A percentile compares a stretch with the other conserved stretches of the same genome.
phyloP scores from a whole-genome alignment of 2,113 vertebrate species.

The Pleuronectes platessa region DNA sequence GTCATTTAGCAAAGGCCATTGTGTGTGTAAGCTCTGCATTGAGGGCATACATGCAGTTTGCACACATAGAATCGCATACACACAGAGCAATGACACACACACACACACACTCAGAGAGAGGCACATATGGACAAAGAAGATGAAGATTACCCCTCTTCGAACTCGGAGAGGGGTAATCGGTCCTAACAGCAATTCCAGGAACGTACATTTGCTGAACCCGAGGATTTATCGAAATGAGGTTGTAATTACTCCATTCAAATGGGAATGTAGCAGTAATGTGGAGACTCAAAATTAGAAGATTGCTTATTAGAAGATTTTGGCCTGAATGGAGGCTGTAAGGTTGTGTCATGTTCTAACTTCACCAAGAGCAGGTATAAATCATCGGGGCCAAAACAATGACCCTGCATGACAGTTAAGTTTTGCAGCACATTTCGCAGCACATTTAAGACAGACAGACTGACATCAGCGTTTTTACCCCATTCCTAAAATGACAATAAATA shows the following conservation, averaged over 20 bases:
- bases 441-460: too few relatives aligned
- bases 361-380: background rate
- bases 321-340: background rate
- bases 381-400: background rate
- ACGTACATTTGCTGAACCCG: background rate
- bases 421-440: too few relatives aligned
- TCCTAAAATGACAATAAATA: too few relatives aligned
- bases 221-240: conserved; percentile 25
- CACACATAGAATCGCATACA: background rate
- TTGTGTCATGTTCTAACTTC: background rate
- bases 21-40: conserved; percentile 5
- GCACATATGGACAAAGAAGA: conserved; percentile 17
- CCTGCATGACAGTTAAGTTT: too few relatives aligned
- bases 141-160: conserved; percentile 35
- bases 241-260: conserved; percentile 44
- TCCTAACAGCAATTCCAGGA: conserved; percentile 21
- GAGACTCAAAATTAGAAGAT: background rate
- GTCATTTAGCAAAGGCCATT: conserved; percentile 46
- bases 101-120: conserved; percentile 12
- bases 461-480: too few relatives aligned
- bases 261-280: conserved; percentile 8
- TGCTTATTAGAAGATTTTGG: too few relatives aligned
- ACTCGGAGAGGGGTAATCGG: too few relatives aligned
- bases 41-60: conserved; percentile 13
- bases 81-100: background rate